These are phyloP conservation scores for Podotricha telesiphe DNA, from an alignment of 2,888 invertebrate genomes.

Conservation along the genomic window DNA sequence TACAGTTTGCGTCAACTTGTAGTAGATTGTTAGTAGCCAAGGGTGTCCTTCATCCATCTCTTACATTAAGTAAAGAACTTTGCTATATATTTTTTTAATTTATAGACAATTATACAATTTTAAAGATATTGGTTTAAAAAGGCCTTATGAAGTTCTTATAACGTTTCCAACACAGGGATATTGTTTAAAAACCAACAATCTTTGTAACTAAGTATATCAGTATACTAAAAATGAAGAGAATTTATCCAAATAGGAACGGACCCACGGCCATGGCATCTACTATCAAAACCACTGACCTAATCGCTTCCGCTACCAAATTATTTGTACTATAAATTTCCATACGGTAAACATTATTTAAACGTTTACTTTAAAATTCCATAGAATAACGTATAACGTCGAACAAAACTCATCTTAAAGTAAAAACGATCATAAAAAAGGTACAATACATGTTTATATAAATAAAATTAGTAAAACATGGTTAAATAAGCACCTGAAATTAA, in stretches of 20 bases:
- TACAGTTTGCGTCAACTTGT: too few relatives aligned
- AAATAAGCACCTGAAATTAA: slow-evolving; percentile 44
- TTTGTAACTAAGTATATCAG: too few relatives aligned
- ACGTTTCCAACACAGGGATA: too few relatives aligned
- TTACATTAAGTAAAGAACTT: too few relatives aligned
- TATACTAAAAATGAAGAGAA: too few relatives aligned
- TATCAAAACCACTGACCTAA: neutral
- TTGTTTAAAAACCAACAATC: too few relatives aligned
- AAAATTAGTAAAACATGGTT: slow-evolving; percentile 37
- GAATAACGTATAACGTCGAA: slow-evolving; percentile 11
- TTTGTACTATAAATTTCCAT: neutral
- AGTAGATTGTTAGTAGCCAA: too few relatives aligned
- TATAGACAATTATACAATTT: too few relatives aligned
- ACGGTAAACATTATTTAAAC: neutral
- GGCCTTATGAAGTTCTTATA: too few relatives aligned
- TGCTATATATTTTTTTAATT: too few relatives aligned
- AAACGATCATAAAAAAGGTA: neutral
- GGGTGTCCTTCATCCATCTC: too few relatives aligned
- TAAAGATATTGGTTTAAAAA: too few relatives aligned
- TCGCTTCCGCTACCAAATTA: neutral
- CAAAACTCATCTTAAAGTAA: slow-evolving; percentile 15
- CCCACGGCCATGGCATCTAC: neutral
- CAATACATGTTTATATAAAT: slow-evolving; percentile 34
- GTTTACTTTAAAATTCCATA: slow-evolving; percentile 6
- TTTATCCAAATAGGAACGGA: neutral